Conservation (phyloP, 2,113 vertebrate species). For the Argyrosomus japonicus region DNA sequence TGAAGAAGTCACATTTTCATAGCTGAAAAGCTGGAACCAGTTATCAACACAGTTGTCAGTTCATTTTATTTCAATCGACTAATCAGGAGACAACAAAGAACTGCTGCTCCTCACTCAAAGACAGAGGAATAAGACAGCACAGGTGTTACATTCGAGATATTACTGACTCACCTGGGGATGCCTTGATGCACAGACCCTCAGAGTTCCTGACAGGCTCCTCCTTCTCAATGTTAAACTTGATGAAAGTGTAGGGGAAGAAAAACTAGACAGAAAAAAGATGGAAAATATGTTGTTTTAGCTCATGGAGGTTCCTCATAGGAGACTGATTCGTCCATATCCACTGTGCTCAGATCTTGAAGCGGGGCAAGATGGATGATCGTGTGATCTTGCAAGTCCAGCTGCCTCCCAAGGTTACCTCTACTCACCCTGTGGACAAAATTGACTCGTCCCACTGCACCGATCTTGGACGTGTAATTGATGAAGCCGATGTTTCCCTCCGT, state of each 20-base stretch:
- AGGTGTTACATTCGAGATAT: neutral
- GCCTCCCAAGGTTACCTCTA: neutral
- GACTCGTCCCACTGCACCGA: slow-evolving; percentile 86
- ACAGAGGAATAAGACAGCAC: neutral
- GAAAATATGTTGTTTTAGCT: too few relatives aligned
- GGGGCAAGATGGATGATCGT: too few relatives aligned
- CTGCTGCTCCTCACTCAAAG: neutral
- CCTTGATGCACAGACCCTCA: slow-evolving; percentile 85
- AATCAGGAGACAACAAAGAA: neutral
- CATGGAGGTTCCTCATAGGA: too few relatives aligned
- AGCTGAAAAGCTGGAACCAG: neutral
- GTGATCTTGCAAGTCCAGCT: too few relatives aligned
- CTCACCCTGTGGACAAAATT: slow-evolving; percentile 83
- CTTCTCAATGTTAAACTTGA: slow-evolving; percentile 87
- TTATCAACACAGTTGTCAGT: neutral
- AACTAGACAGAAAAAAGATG: slow-evolving; percentile 70
- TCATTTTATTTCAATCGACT: neutral
- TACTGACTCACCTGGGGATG: slow-evolving; percentile 72
- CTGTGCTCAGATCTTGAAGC: too few relatives aligned
- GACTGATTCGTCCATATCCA: too few relatives aligned
- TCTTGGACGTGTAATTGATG: slow-evolving; percentile 88
- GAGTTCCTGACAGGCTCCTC: slow-evolving; percentile 86
- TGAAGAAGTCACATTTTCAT: neutral
- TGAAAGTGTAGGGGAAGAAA: slow-evolving; percentile 83
- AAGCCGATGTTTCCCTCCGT: slow-evolving; percentile 92